Conservation (phyloP, 2,113 vertebrate species). For the Xenotilapia longispinis region DNA sequence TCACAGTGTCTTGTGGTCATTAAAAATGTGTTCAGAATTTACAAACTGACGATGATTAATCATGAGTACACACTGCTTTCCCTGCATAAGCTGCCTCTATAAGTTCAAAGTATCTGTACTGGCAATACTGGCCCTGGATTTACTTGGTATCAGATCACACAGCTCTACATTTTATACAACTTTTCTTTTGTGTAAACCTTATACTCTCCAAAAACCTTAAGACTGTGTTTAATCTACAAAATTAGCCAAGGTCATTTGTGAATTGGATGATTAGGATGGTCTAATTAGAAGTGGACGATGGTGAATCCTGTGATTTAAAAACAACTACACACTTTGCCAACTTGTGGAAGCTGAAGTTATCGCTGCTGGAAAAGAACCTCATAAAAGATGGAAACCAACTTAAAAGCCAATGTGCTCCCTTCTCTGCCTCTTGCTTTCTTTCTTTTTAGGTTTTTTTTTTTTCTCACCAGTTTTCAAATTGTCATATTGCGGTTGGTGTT, state of each 20-base stretch:
- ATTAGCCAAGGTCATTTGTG: not conserved
- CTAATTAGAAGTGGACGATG: not conserved
- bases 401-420: not conserved
- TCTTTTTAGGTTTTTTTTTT: not conserved
- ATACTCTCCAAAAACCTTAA: not conserved
- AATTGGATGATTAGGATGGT: not conserved
- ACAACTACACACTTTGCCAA: not conserved
- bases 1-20: not conserved
- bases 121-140: not conserved
- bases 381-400: slow-evolving; percentile 9
- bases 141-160: not conserved
- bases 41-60: not conserved
- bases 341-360: not conserved
- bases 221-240: not conserved
- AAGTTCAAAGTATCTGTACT: not conserved
- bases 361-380: not conserved
- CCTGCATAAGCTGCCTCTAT: not conserved
- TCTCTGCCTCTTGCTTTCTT: not conserved
- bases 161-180: not conserved
- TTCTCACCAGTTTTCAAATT: not conserved
- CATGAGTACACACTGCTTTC: not conserved
- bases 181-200: not conserved
- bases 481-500: not conserved
- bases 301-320: not conserved
- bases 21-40: not conserved